Conservation (phyloP, 2,113 vertebrate species). For the Tauraco erythrolophus region DNA sequence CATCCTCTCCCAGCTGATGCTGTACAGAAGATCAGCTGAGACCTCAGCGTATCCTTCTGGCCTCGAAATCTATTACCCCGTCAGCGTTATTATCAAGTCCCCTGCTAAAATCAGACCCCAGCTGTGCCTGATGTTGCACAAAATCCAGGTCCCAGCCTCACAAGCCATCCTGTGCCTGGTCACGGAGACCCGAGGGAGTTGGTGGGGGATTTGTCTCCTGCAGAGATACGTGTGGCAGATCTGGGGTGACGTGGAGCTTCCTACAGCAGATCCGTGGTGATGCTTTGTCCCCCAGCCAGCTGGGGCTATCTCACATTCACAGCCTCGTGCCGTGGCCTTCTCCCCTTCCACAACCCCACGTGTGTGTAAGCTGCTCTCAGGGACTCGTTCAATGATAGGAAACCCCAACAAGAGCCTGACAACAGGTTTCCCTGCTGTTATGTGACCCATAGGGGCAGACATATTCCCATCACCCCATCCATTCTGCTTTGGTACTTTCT, state of each 20-base stretch:
- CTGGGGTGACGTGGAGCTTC: not conserved
- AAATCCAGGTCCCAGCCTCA: not conserved
- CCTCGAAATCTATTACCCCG: not conserved
- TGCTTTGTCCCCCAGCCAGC: fast-evolving
- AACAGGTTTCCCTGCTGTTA: not conserved
- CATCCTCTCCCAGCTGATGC: not conserved
- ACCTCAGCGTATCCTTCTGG: not conserved
- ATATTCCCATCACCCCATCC: not conserved
- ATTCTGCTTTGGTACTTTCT: fast-evolving
- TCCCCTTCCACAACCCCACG: not conserved
- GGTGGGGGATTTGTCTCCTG: not conserved
- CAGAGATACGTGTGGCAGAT: not conserved
- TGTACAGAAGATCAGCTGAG: not conserved
- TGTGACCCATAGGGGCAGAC: not conserved
- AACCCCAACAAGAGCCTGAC: not conserved
- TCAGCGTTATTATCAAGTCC: not conserved
- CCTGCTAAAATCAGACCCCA: not conserved
- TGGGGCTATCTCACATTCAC: not conserved
- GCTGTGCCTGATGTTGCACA: not conserved
- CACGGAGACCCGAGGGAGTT: not conserved
- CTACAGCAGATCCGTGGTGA: fast-evolving
- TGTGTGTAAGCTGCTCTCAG: fast-evolving
- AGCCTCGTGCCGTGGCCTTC: not conserved
- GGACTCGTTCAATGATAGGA: not conserved
- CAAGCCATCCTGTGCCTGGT: fast-evolving